Percentiles rank a stretch among this genome's conserved stretches.
phyloP scores from a whole-genome alignment of 2,113 vertebrate species.

The Pongo pygmaeus region DNA sequence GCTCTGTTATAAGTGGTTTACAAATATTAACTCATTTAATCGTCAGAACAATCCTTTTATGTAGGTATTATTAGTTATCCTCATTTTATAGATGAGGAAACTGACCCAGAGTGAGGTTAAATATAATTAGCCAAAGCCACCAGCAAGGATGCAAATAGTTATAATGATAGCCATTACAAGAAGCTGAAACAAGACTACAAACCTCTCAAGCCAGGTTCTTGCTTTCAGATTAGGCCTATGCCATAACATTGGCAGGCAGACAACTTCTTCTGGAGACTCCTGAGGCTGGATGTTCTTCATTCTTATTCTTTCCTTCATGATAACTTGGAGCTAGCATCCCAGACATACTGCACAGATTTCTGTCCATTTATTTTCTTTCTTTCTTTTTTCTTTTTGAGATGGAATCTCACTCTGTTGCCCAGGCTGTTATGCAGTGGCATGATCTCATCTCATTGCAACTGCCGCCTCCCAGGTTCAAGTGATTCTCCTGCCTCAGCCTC shows the following conservation, averaged over 20 bases:
- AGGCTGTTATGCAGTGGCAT: too few relatives aligned
- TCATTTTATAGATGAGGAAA: conserved; percentile 18
- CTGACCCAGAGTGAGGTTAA: not conserved
- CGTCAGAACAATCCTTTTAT: not conserved
- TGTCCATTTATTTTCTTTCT: not conserved
- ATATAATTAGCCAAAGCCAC: conserved; percentile 3
- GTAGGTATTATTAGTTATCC: not conserved
- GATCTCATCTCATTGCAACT: too few relatives aligned
- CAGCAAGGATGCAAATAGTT: not conserved
- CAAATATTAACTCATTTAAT: conserved; percentile 25
- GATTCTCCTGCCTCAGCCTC: too few relatives aligned
- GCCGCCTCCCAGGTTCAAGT: too few relatives aligned
- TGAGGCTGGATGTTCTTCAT: not conserved
- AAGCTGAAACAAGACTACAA: not conserved
- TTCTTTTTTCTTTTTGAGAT: too few relatives aligned
- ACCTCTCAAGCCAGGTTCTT: not conserved
- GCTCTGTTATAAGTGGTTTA: not conserved
- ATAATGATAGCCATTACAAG: not conserved
- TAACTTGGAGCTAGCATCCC: not conserved
- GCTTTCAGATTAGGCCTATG: not conserved
- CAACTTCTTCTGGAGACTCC: not conserved
- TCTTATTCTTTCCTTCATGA: not conserved
- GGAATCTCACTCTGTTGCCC: too few relatives aligned
- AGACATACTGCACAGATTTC: not conserved
- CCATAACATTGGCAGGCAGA: not conserved